Evolutionary conservation across 2,888 invertebrate species (phyloP), one percentile per base, ranked within the genome.

Genomic region (Coelinius sp.): DNA sequence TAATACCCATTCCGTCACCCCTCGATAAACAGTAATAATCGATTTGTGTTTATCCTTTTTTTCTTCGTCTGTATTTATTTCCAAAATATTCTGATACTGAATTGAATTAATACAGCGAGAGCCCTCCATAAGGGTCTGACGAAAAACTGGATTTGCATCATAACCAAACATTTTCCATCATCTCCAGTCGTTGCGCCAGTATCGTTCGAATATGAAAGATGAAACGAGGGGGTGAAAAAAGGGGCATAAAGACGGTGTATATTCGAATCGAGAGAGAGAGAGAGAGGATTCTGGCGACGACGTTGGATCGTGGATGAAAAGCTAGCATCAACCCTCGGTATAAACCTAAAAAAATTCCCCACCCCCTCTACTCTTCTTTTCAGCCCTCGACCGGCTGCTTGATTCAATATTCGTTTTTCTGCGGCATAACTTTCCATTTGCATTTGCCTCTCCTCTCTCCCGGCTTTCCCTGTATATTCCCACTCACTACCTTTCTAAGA

Each of bases 361-460:
- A 65, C 65, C 77, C 74, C 66, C 52, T 49, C 63, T 24, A 76
- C 75, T 59, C 70, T 52, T 44, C 67, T 62, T 68, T 62, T 68
- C 41, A 66, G 76, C 78, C 72, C 71, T 77, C 73, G 75, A 77
- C 82, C 82, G 80, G 80, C 80, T 83, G 83, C 82, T 59, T 82
- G 85, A 86, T 86, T 84, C 84, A 84, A 85, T 86, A 86, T 85
- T 86, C 86, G 83, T 85, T 86, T 85, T 85, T 83, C 83, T 80
- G 81, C 82, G 79, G 85, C 84, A 85, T 85, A 86, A 86, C 86
- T 85, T 85, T 84, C 83, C 83, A 86, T 86, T 86, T 85, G 84
- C 85, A 83, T 59, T 86, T 76, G 77, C 76, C 77, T 76, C 78
- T 76, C 77, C 68, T 74, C 65, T 75, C 73, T 64, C 31, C 31